Conservation (phyloP, 2,113 vertebrate genomes). For the Ariopsis seemanni region DNA sequence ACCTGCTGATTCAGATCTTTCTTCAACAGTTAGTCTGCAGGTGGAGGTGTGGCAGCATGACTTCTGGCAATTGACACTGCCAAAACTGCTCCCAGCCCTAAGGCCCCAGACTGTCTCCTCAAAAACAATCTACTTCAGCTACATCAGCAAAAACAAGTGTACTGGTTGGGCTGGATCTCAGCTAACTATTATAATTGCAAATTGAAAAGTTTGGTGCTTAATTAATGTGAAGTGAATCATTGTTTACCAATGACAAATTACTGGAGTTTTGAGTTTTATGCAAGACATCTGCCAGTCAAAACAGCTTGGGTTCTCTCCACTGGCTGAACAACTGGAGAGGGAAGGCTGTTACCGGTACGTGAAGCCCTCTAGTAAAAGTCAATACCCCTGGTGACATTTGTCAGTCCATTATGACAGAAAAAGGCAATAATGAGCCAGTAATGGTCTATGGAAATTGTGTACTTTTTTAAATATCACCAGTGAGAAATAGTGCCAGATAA, state of each 20-base stretch:
- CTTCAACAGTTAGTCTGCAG: slow-evolving; percentile 37
- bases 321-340: not conserved
- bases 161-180: slow-evolving; percentile 42
- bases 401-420: not conserved
- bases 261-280: slow-evolving; percentile 29
- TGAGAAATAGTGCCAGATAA: not conserved
- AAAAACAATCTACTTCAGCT: slow-evolving; percentile 42
- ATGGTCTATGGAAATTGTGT: not conserved
- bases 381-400: not conserved
- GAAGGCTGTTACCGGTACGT: not conserved
- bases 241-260: slow-evolving; percentile 15
- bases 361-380: not conserved
- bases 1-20: slow-evolving; percentile 39
- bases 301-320: not conserved
- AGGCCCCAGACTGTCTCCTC: slow-evolving; percentile 32
- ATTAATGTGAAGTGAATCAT: not conserved
- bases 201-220: slow-evolving; percentile 8
- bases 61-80: slow-evolving; percentile 18
- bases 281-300: not conserved
- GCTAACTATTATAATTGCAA: not conserved
- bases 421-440: not conserved
- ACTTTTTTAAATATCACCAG: not conserved
- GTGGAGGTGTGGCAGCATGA: slow-evolving; percentile 40
- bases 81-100: slow-evolving; percentile 35
- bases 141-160: slow-evolving; percentile 34